Conservation (phyloP, 2,113 vertebrate genomes). For the Eulemur rufifrons region DNA sequence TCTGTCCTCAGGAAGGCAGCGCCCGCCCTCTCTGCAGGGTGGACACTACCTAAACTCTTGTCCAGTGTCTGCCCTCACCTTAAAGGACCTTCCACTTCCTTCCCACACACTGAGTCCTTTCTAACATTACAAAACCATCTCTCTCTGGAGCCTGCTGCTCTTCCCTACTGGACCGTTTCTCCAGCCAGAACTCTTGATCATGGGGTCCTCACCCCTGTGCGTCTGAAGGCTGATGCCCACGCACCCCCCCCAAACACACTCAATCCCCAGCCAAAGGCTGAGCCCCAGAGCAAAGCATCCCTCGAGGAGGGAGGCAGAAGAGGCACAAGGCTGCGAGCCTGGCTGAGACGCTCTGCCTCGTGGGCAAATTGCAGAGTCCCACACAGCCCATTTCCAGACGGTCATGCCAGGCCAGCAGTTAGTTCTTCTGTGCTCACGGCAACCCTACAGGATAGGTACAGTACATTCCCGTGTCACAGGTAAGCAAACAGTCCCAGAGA, state of each 20-base stretch:
- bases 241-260: neutral
- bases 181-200: neutral
- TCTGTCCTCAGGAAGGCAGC: neutral
- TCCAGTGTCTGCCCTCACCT: neutral
- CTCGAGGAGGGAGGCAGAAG: neutral
- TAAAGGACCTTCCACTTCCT: neutral
- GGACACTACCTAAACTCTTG: neutral
- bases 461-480: neutral
- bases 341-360: neutral
- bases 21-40: rapidly evolving
- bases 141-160: neutral
- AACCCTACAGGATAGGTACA: rapidly evolving
- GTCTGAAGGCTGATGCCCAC: neutral
- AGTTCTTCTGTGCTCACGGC: neutral
- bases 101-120: neutral
- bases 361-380: neutral
- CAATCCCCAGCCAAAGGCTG: neutral
- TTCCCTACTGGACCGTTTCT: neutral
- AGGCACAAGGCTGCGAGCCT: too few relatives aligned
- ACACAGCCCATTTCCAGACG: neutral
- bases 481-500: neutral
- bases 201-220: rapidly evolving
- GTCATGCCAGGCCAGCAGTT: rapidly evolving
- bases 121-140: neutral
- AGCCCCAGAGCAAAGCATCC: neutral